Evolutionary conservation across 2,113 vertebrate species (phyloP).

Genomic region (Sturnus vulgaris): DNA sequence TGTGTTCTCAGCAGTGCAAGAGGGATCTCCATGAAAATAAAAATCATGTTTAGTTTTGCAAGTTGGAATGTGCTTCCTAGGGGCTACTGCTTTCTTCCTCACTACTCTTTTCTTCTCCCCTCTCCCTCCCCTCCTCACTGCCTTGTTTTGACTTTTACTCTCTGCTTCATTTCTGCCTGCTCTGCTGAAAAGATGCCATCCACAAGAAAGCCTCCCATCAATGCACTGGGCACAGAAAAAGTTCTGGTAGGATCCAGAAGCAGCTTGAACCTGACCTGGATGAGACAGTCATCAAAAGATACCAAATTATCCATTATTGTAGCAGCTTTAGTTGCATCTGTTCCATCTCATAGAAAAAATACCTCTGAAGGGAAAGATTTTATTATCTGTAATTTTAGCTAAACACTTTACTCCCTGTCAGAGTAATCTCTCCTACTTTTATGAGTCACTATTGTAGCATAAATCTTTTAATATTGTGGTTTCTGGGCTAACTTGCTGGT

Average conservation of each 20-base stretch:
- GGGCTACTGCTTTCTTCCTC: background rate
- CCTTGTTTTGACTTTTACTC: background rate
- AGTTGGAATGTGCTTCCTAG: background rate
- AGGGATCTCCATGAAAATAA: background rate
- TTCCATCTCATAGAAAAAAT: background rate
- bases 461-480: background rate
- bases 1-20: background rate
- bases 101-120: background rate
- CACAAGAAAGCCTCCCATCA: background rate
- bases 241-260: background rate
- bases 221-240: background rate
- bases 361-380: background rate
- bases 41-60: background rate
- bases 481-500: background rate
- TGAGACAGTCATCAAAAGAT: background rate
- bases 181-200: background rate
- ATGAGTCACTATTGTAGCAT: background rate
- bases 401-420: background rate
- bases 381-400: background rate
- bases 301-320: background rate
- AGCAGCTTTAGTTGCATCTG: background rate
- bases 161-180: background rate
- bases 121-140: background rate
- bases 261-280: background rate
- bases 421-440: background rate